Evolutionary conservation across 1,140 invertebrate species (phyloP).

Genomic region (Magallana gigas): DNA sequence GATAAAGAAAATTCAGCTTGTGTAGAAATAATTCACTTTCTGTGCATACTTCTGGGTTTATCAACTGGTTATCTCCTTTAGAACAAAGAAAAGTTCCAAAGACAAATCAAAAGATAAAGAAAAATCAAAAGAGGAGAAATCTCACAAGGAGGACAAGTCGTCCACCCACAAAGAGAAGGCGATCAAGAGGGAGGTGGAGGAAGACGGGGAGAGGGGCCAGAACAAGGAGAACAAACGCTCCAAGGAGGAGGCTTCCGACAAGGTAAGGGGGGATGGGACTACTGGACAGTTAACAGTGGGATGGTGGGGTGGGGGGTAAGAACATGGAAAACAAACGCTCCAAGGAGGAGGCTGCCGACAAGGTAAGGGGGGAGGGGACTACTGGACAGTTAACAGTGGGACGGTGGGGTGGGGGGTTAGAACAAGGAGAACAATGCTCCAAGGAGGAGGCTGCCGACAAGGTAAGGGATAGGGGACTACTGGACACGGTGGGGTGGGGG

Average conservation of each 20-base stretch:
- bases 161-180: slow-evolving; percentile 46
- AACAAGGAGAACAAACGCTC: slow-evolving; percentile 61
- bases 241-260: slow-evolving; percentile 51
- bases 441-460: slow-evolving; percentile 3
- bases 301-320: slow-evolving; percentile 52
- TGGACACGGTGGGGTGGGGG: slow-evolving; percentile 43
- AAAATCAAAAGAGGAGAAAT: slow-evolving; percentile 21
- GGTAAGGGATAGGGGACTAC: too few relatives aligned
- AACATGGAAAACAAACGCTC: slow-evolving; percentile 60
- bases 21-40: too few relatives aligned
- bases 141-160: slow-evolving; percentile 44
- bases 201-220: slow-evolving; percentile 54
- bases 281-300: neutral
- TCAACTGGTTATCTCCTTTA: neutral
- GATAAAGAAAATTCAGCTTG: neutral
- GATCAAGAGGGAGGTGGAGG: slow-evolving; percentile 57
- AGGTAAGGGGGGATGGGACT: slow-evolving; percentile 39
- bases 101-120: slow-evolving; percentile 48
- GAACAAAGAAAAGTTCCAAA: slow-evolving; percentile 36
- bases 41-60: too few relatives aligned
- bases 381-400: neutral
- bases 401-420: slow-evolving; percentile 51
- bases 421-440: slow-evolving; percentile 58
- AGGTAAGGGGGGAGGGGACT: slow-evolving; percentile 43
- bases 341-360: slow-evolving; percentile 51